Evolutionary conservation across 2,888 invertebrate species (phyloP).

Genomic region (Scaptomyza parva): DNA sequence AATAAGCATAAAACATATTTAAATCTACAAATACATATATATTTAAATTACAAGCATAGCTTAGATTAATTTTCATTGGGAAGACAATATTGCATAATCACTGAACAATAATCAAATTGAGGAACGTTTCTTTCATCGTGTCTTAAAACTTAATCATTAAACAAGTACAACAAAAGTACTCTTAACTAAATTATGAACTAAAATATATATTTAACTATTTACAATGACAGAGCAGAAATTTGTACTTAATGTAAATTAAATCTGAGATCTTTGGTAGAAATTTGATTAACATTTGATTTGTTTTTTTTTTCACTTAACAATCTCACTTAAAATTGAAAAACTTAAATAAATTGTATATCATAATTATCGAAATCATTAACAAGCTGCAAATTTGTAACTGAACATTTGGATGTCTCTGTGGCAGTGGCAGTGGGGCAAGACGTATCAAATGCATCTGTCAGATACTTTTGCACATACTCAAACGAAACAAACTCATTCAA

Average conservation of each 20-base stretch:
- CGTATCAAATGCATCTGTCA: constrained; percentile 81
- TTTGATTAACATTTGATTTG: constrained; percentile 16
- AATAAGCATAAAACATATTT: constrained; percentile 1
- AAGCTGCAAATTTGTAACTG: constrained; percentile 45
- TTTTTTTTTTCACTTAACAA: constrained; percentile 15
- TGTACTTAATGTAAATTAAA: constrained; percentile 37
- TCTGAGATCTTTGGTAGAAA: constrained; percentile 76
- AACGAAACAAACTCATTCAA: constrained; percentile 84
- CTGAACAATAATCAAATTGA: constrained; percentile 45
- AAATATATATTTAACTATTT: constrained; percentile 4
- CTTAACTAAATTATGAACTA: background rate
- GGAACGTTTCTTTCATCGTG: constrained; percentile 58
- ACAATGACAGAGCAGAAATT: background rate
- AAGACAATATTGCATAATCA: constrained; percentile 70
- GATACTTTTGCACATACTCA: constrained; percentile 84
- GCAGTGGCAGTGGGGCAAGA: background rate
- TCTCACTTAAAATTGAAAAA: constrained; percentile 21
- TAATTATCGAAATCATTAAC: constrained; percentile 82
- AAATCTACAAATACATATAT: constrained; percentile 12
- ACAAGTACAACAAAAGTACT: background rate
- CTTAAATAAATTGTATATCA: constrained; percentile 82
- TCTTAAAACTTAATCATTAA: constrained; percentile 18
- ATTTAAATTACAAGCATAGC: constrained; percentile 15
- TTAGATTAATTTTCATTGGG: constrained; percentile 44
- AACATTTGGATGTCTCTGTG: constrained; percentile 36